A percentile compares a stretch with the other conserved stretches of the same genome.
Conservation (phyloP, 2,797 vertebrate genomes). For the Takifugu ocellatus region DNA sequence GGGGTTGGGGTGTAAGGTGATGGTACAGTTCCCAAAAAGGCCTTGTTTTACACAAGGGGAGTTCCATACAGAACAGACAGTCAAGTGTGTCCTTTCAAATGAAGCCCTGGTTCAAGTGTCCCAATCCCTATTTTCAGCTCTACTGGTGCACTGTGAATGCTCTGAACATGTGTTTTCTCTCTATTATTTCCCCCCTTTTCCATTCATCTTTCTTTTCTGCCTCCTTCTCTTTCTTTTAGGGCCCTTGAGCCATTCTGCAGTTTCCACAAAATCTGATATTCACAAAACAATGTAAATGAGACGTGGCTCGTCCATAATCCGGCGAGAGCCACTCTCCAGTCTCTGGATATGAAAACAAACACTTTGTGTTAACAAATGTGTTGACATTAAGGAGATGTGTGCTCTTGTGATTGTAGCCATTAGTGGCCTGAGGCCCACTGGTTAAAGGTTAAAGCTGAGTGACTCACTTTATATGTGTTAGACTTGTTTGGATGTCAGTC, state of each 20-base stretch:
- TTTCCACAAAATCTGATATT: neutral
- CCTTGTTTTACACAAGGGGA: constrained; percentile 49
- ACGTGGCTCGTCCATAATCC: constrained; percentile 20
- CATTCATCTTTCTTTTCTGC: constrained; percentile 7
- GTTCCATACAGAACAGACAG: constrained; percentile 68
- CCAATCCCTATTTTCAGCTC: constrained; percentile 67
- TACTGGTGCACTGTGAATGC: constrained; percentile 55
- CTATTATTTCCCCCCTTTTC: constrained; percentile 30
- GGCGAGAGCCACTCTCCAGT: constrained; percentile 8
- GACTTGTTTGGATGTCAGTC: constrained; percentile 14
- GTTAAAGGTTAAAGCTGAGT: constrained; percentile 40
- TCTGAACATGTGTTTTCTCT: constrained; percentile 64
- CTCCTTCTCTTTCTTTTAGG: neutral
- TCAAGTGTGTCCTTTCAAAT: constrained; percentile 62
- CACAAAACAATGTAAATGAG: constrained; percentile 15
- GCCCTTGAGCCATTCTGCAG: neutral
- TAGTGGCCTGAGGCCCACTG: constrained; percentile 16
- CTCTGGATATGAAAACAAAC: constrained; percentile 28
- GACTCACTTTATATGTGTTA: constrained; percentile 19
- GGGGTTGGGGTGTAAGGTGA: constrained; percentile 52
- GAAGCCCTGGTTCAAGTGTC: constrained; percentile 53
- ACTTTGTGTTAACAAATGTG: constrained; percentile 37
- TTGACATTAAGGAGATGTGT: constrained; percentile 56
- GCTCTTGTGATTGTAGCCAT: constrained; percentile 51
- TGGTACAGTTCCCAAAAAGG: constrained; percentile 57